Evolutionary conservation across 1,140 invertebrate genomes (phyloP).

Genomic region (Leptonema lineaticorne): DNA sequence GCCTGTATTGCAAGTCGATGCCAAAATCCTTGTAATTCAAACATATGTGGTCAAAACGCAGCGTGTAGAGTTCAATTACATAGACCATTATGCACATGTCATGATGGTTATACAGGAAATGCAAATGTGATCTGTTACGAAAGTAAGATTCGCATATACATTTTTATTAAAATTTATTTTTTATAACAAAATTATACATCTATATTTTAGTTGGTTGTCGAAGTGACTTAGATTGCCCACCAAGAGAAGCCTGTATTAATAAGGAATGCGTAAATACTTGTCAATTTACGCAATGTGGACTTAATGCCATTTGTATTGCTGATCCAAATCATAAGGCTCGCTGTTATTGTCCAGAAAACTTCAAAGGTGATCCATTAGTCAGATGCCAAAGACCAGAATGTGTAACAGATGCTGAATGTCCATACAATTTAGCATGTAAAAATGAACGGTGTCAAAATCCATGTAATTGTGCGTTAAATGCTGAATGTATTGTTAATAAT

Average conservation of each 20-base stretch:
- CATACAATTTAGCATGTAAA: conserved; percentile 71
- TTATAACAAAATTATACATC: conserved; percentile 27
- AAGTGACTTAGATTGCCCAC: conserved; percentile 79
- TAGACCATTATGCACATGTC: conserved; percentile 79
- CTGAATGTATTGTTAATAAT: conserved; percentile 72
- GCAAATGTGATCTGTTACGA: conserved; percentile 76
- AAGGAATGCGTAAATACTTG: conserved; percentile 82
- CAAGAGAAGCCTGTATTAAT: conserved; percentile 81
- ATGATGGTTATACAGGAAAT: conserved; percentile 81
- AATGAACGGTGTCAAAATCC: conserved; percentile 77
- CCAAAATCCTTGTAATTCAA: conserved; percentile 71
- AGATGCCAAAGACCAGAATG: conserved; percentile 79
- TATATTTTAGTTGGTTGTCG: conserved; percentile 74
- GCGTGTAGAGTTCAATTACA: conserved; percentile 80
- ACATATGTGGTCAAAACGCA: conserved; percentile 78
- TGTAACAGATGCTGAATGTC: conserved; percentile 69
- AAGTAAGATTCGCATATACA: conserved; percentile 55
- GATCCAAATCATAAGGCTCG: conserved; percentile 71
- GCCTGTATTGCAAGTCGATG: conserved; percentile 80
- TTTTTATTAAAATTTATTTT: not conserved
- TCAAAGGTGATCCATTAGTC: conserved; percentile 73
- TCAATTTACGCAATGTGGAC: conserved; percentile 76
- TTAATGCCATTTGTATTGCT: conserved; percentile 74
- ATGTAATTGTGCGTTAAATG: conserved; percentile 70
- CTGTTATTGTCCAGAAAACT: conserved; percentile 76